Conservation (phyloP, 2,797 vertebrate genomes). For the Artibeus lituratus region DNA sequence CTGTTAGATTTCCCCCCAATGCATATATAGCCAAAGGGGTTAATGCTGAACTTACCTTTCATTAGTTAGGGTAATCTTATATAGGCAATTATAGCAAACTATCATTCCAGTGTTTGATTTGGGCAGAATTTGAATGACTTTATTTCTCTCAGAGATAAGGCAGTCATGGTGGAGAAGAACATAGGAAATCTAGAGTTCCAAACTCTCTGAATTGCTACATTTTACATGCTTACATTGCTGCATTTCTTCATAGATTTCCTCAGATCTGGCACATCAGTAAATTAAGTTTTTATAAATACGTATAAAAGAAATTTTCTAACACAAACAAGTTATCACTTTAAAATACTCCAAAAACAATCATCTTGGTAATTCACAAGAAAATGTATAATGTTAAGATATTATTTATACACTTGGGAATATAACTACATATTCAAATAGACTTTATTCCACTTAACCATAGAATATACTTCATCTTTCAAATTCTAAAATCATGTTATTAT, state of each 20-base stretch:
- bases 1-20: neutral
- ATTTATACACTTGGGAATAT: neutral
- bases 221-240: neutral
- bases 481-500: neutral
- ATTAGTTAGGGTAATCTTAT: neutral
- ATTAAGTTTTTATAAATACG: neutral
- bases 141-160: neutral
- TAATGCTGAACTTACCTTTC: neutral
- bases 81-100: neutral
- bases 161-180: neutral
- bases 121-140: neutral
- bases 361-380: neutral
- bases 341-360: neutral
- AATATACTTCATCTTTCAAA: neutral
- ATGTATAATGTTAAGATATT: neutral
- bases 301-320: neutral
- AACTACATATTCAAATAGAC: neutral
- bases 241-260: neutral
- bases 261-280: neutral
- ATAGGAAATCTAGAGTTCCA: neutral
- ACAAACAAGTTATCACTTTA: neutral
- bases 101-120: neutral
- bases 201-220: neutral
- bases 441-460: neutral
- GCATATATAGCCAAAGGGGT: neutral